Evolutionary conservation across 2,888 invertebrate species (phyloP).

Genomic region (Dioctria linearis): DNA sequence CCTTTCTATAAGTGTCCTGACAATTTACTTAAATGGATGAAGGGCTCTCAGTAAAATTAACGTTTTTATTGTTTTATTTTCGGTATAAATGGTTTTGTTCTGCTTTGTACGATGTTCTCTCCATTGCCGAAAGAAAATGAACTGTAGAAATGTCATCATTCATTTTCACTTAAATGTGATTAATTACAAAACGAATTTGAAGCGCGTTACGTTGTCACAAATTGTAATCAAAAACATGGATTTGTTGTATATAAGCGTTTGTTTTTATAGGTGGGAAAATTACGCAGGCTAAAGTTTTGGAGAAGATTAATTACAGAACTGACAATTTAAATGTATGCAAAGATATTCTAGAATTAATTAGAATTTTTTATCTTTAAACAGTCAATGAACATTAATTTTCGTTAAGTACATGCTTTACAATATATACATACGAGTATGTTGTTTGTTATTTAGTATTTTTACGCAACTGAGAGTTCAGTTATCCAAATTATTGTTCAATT

Average conservation of each 20-base stretch:
- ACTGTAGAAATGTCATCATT: background rate
- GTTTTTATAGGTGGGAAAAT: background rate
- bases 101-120: background rate
- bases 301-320: constrained; percentile 1
- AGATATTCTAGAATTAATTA: background rate
- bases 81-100: background rate
- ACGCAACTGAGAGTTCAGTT: too few species aligned
- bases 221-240: background rate
- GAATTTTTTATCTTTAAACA: background rate
- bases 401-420: too few species aligned
- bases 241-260: background rate
- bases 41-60: constrained; percentile 10
- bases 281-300: background rate
- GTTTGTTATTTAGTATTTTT: too few species aligned
- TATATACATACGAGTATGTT: too few species aligned
- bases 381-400: background rate
- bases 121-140: background rate
- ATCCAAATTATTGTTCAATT: too few species aligned
- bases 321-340: background rate
- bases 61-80: background rate
- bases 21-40: constrained; percentile 40
- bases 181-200: constrained; percentile 5
- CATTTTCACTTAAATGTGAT: constrained; percentile 6
- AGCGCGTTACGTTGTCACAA: background rate
- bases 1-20: background rate